Base-by-base conservation (phyloP, 2,797 vertebrate species). In the Sarcoramphus papa region DNA sequence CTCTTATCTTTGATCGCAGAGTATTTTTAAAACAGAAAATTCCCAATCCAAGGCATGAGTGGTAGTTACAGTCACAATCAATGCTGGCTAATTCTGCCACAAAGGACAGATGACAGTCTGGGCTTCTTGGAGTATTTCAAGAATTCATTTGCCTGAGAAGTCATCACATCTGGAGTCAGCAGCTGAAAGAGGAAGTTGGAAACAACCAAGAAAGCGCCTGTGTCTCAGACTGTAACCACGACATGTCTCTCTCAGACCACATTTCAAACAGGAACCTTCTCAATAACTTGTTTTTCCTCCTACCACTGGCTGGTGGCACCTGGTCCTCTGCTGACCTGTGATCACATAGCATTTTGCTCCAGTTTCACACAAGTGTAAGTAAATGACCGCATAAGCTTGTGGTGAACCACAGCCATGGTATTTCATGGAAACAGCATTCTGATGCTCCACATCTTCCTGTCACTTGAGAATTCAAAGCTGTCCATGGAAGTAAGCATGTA, bases 141-240 rank as follows among this genome's bases (percentile, higher is more conserved):
- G 13, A 22, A 81, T 30, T 40, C 22, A 27, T 62, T 85, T 81
- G 12, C 50, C 47, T n/a, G 41, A 74, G 53, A 90, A 62, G 2
- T 54, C 24, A 56, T 56, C 17, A 45, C 7, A 12, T 63, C 56
- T 60, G 21, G 14, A 45, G 19, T 33, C 14, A 68, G 18, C 21
- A 84, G 19, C 9, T 5, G 1, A n/a, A 82, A 82, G 24, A 60
- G 3, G 28, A 72, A 37, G 24, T 16, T 86, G 17, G 33, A 30
- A 90, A 54, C 27, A 90, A 50, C 13, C 0, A 0, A 73, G 59
- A 21, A 68, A 87, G 1, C 12, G 7, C 54, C 13, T 40, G 4
- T 35, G 8, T 73, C n/a, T 67, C 20, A 80, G 28, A 24, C 7
- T 50, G 27, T 64, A 73, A 92, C 25, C 24, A 73, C 65, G 23